phyloP scores from a whole-genome alignment of 2,888 invertebrate genomes.

The Nephrotoma appendiculata region DNA sequence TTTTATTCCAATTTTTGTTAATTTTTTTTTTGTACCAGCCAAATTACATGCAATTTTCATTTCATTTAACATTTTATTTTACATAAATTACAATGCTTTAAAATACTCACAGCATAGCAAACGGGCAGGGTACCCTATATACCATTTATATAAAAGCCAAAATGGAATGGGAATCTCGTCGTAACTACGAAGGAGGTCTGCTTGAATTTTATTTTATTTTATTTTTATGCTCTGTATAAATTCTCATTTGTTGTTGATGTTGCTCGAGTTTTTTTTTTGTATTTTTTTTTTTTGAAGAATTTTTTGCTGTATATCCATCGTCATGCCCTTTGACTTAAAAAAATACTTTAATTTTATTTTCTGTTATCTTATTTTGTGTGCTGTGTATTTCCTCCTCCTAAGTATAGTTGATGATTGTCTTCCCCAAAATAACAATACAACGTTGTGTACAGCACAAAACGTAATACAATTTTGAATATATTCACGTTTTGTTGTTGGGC shows the following conservation, averaged over 20 bases:
- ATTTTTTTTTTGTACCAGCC: not conserved
- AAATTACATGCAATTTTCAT: not conserved
- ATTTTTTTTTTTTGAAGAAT: not conserved
- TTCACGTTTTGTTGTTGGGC: not conserved
- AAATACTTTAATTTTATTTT: not conserved
- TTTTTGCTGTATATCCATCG: not conserved
- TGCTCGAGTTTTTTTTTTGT: not conserved
- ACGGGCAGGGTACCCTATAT: not conserved
- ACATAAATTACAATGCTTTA: not conserved
- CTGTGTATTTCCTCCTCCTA: not conserved
- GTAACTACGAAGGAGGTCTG: not conserved
- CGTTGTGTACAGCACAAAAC: not conserved
- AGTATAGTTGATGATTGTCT: not conserved
- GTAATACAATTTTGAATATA: not conserved
- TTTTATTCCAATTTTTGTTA: not conserved
- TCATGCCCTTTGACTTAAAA: not conserved
- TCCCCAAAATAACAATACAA: not conserved
- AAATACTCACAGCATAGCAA: not conserved
- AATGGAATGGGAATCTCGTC: not conserved
- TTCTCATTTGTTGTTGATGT: not conserved
- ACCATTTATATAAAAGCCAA: not conserved
- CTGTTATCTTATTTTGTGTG: not conserved
- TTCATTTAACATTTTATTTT: not conserved
- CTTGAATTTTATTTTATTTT: not conserved
- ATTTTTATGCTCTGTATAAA: not conserved